Conservation (phyloP, 92 coral and sea anemone species). For the Parazoanthus darwini region DNA sequence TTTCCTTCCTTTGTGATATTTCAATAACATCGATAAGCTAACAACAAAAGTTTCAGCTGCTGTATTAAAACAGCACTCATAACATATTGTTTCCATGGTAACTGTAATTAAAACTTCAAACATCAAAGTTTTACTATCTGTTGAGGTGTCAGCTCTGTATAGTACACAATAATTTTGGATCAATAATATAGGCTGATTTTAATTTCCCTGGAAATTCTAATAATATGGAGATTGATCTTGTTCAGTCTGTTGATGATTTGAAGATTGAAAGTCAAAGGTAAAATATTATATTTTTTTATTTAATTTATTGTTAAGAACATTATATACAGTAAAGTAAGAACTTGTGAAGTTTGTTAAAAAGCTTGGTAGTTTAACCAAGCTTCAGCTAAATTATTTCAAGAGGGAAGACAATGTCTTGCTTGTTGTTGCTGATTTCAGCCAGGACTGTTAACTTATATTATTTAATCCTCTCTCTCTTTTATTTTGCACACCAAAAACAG, state of each 20-base stretch:
- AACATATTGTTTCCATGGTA: neutral
- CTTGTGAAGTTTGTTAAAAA: neutral
- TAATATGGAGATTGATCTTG: neutral
- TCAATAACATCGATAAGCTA: neutral
- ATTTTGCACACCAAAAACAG: neutral
- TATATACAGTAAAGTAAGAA: too few species aligned
- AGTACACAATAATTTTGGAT: too few species aligned
- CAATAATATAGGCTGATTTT: neutral
- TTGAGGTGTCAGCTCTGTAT: neutral
- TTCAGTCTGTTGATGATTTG: neutral
- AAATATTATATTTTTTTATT: too few species aligned
- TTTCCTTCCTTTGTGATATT: neutral
- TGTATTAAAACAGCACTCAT: neutral
- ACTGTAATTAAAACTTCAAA: neutral
- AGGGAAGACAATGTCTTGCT: neutral
- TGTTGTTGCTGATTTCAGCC: neutral
- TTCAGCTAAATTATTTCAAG: neutral
- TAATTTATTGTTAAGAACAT: too few species aligned
- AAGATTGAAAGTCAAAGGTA: neutral
- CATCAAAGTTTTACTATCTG: neutral
- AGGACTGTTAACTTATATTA: too few species aligned
- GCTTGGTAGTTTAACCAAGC: neutral
- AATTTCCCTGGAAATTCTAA: too few species aligned
- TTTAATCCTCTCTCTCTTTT: neutral
- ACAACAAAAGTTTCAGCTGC: neutral